Evolutionary conservation across 2,797 vertebrate species (phyloP), one percentile per base, ranked within the genome.

Genomic region (Enteromius thamalakanensis): DNA sequence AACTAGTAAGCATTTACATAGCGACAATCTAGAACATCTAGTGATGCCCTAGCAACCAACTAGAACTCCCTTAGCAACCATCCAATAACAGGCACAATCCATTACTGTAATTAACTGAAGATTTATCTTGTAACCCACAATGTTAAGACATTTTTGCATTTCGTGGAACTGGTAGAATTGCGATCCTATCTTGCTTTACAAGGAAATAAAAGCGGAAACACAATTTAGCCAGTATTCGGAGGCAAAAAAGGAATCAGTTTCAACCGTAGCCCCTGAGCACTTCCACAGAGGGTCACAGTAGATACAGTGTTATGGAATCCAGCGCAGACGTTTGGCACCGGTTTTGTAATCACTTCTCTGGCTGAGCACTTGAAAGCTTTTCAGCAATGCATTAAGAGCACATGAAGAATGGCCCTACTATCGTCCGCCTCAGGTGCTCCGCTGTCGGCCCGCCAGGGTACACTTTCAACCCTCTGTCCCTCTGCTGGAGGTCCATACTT

Each of bases 281-380:
- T 58, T 71, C 23, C 55, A 37, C n/a, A 32, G 29, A 51, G 70
- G 34, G 9, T 34, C 29, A 21, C 29, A 40, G 58, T 23, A 51
- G 53, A 82, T 82, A 64, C 51, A n/a, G 62, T 53, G n/a, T 76
- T 23, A 55, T 76, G 60, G 34, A 82, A 55, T 67, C 80, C 79
- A 37, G 40, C 17, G 8, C 47, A 60, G 76, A 58, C 67, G 21
- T 49, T 82, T 85, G 83, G 79, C 80, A 81, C 34, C 29, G 14
- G 19, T 76, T 74, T 37, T 84, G 69, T 84, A 87, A 87, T 84
- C 58, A 68, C 60, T 76, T 65, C 81, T 76, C 64, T 15, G 42
- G 29, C 49, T 7, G 40, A 79, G 64, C 85, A 51, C 79, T 81
- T 80, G 51, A 79, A 79, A 40, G 58, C 74, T 78, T 78, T 78